A percentile compares a stretch with the other conserved stretches of the same genome.
Evolutionary conservation across 2,888 invertebrate species (phyloP).

Genomic region (Poecilus cupreus): DNA sequence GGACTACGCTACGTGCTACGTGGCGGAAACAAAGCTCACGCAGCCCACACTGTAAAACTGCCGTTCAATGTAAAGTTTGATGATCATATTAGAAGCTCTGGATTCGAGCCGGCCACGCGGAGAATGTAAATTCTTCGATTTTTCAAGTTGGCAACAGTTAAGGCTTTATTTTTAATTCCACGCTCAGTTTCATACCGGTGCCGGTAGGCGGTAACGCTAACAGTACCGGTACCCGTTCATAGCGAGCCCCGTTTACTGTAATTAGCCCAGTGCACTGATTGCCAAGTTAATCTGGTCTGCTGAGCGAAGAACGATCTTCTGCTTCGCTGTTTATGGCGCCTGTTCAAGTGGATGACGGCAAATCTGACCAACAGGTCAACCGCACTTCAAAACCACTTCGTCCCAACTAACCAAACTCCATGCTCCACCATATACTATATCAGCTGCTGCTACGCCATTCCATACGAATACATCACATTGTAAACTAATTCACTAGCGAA

Average conservation of each 20-base stretch:
- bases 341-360: background rate
- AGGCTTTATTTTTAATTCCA: slow-evolving; percentile 52
- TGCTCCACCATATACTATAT: no score
- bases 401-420: no score
- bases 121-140: slow-evolving; percentile 42
- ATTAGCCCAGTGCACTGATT: slow-evolving; percentile 44
- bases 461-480: no score
- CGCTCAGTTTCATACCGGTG: slow-evolving; percentile 38
- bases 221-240: background rate
- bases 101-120: background rate
- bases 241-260: slow-evolving; percentile 26
- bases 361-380: background rate
- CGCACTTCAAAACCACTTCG: background rate
- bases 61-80: slow-evolving; percentile 50
- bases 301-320: slow-evolving; percentile 26
- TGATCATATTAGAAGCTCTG: slow-evolving; percentile 45
- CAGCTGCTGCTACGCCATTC: no score
- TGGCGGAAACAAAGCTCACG: slow-evolving; percentile 53
- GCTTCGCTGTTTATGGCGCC: slow-evolving; percentile 12
- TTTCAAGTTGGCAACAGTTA: slow-evolving; percentile 47
- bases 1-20: slow-evolving; percentile 22
- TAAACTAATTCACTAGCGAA: background rate
- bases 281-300: slow-evolving; percentile 33
- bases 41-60: slow-evolving; percentile 34
- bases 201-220: background rate